A percentile compares a stretch with the other conserved stretches of the same genome.
phyloP scores from a whole-genome alignment of 2,888 invertebrate genomes.

The Aricia artaxerxes region DNA sequence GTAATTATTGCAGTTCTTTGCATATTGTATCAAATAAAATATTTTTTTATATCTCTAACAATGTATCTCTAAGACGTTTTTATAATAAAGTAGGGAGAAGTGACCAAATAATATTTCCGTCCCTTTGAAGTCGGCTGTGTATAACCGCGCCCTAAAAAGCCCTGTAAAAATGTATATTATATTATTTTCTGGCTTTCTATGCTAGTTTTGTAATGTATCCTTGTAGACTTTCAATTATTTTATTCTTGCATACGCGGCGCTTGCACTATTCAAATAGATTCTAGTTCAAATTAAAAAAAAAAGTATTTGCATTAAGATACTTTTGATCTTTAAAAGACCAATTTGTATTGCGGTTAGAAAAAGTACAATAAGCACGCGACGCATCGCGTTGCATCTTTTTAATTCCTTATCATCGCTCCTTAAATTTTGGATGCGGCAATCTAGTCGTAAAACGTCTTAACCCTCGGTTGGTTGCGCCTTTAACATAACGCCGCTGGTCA shows the following conservation, averaged over 20 bases:
- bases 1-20: background rate
- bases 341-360: background rate
- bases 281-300: no score
- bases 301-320: background rate
- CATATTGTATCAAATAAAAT: background rate
- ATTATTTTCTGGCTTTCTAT: background rate
- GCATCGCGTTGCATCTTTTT: background rate
- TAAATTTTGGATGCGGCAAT: conserved; percentile 4
- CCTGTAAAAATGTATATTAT: background rate
- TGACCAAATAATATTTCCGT: background rate
- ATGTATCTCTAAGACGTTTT: no score
- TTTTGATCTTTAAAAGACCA: background rate
- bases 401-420: background rate
- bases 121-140: background rate
- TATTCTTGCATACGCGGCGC: no score
- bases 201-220: background rate
- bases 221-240: no score
- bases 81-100: background rate
- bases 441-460: background rate
- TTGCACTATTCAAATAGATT: no score
- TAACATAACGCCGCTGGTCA: no score
- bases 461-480: no score
- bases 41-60: background rate
- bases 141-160: background rate
- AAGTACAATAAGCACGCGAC: background rate